phyloP scores from a whole-genome alignment of 2,888 invertebrate genomes.

The Epirrita christyi region DNA sequence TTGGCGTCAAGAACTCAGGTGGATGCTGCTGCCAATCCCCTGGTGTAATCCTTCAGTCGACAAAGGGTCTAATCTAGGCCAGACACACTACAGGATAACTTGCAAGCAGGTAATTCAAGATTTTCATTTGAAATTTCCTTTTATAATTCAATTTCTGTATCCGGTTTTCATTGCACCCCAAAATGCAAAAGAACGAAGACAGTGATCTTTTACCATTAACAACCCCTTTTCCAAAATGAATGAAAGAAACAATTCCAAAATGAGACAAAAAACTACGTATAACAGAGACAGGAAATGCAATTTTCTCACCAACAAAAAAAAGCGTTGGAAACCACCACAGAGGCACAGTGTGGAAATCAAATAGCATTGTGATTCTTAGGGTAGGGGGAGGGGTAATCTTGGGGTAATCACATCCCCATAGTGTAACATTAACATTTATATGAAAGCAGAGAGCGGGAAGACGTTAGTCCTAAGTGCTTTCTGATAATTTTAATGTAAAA shows the following conservation, averaged over 20 bases:
- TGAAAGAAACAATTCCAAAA: conserved; percentile 16
- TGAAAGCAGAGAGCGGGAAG: conserved; percentile 49
- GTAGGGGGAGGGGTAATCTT: conserved; percentile 27
- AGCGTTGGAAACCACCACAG: conserved; percentile 35
- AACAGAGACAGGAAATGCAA: conserved; percentile 26
- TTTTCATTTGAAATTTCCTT: no score
- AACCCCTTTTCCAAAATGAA: conserved; percentile 20
- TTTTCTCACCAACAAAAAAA: conserved; percentile 33
- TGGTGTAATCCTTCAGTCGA: no score
- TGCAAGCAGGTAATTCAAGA: no score
- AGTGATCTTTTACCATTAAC: conserved; percentile 20
- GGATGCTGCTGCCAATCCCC: no score
- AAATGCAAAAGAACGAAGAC: conserved; percentile 1
- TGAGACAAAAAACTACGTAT: conserved; percentile 17
- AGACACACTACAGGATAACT: no score
- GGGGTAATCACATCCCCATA: conserved; percentile 57
- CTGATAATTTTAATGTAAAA: conserved; percentile 16
- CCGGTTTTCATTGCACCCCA: conserved; percentile 9
- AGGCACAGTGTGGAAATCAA: conserved; percentile 44
- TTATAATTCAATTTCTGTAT: neutral
- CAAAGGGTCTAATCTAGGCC: no score
- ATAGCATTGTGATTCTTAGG: conserved; percentile 44
- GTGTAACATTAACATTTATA: conserved; percentile 69
- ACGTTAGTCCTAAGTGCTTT: conserved; percentile 10
- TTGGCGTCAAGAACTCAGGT: no score